These are phyloP conservation scores for Catostylus mosaicus DNA, from an alignment of 30 jellyfish, hydroid and myxozoan genomes.

Conservation along the genomic window DNA sequence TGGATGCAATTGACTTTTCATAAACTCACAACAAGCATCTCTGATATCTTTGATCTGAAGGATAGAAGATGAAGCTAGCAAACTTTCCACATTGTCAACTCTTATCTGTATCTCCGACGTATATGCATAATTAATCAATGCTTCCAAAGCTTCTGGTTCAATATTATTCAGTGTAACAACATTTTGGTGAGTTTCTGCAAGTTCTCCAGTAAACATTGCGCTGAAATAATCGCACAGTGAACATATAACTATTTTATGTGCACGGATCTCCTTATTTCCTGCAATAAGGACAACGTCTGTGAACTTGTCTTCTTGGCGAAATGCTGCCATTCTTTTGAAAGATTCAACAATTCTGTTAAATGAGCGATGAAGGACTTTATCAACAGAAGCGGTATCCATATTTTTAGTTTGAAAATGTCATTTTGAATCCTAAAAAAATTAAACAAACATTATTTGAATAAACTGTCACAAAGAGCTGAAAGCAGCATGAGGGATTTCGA, in stretches of 20 bases:
- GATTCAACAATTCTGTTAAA: slow-evolving; percentile 44
- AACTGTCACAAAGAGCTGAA: no score
- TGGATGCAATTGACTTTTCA: slow-evolving; percentile 93
- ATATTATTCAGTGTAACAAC: slow-evolving; percentile 86
- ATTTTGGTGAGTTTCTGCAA: slow-evolving; percentile 80
- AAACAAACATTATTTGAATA: neutral
- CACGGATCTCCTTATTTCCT: slow-evolving; percentile 80
- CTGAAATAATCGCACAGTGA: slow-evolving; percentile 86
- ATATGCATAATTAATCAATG: slow-evolving; percentile 83
- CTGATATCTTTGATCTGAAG: slow-evolving; percentile 82
- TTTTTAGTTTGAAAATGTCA: slow-evolving; percentile 6
- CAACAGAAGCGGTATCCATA: slow-evolving; percentile 78
- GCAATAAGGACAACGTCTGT: slow-evolving; percentile 88
- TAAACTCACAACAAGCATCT: slow-evolving; percentile 90
- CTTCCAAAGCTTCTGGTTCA: slow-evolving; percentile 93
- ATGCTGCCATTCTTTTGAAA: slow-evolving; percentile 80
- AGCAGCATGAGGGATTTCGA: no score
- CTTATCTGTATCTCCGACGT: slow-evolving; percentile 83
- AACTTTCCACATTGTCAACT: slow-evolving; percentile 90
- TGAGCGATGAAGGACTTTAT: slow-evolving; percentile 72
- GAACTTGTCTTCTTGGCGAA: slow-evolving; percentile 71
- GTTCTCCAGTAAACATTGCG: slow-evolving; percentile 90
- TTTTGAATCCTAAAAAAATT: neutral
- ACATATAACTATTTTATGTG: slow-evolving; percentile 87
- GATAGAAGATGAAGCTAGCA: slow-evolving; percentile 90